Evolutionary conservation across 2,113 vertebrate species (phyloP), one percentile per base, ranked within the genome.

Genomic region (Grantiella picta): DNA sequence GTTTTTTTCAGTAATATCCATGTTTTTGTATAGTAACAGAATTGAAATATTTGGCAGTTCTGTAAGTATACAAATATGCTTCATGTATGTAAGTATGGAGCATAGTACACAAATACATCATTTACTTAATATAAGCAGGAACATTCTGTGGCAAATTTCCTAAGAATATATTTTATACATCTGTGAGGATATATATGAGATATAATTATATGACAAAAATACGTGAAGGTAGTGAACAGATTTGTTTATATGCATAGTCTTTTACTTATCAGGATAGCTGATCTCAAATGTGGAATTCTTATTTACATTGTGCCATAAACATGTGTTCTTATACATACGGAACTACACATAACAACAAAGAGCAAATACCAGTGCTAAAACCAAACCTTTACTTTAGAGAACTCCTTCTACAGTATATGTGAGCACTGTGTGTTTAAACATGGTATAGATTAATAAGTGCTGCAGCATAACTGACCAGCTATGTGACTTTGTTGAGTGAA

Each of bases 191-290:
- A 95, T 97, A 72, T 69, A 86, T 82, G 53, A 33, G 49, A 87
- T 96, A 84, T 97, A 97, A 98, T 97, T 98, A 96, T 96, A 95
- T 21, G 40, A 97, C 92, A 98, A 96, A 97, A 97, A 94, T 97
- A 97, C 95, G 96, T 95, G 92, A 97, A 98, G 97, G 94, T 97
- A 97, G 85, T 5, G 89, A 97, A 95, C 97, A 98, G 97, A 97
- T 98, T 98, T 98, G 97, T 97, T 98, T 98, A 96, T 90, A 65
- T 27, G 3, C 83, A 38, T 92, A 94, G 56, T 90, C 78, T 68
- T 92, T 77, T 90, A 83, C 90, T 97, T 92, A 94, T 38, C 57
- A 91, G 76, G 76, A 64, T 95, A 95, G 91, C 86, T 94, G 90
- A 94, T 97, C 82, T 97, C 87, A 95, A 35, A 86, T 91, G 66